Base-by-base conservation (phyloP, 1,140 invertebrate genomes). In the Trissolcus basalis region DNA sequence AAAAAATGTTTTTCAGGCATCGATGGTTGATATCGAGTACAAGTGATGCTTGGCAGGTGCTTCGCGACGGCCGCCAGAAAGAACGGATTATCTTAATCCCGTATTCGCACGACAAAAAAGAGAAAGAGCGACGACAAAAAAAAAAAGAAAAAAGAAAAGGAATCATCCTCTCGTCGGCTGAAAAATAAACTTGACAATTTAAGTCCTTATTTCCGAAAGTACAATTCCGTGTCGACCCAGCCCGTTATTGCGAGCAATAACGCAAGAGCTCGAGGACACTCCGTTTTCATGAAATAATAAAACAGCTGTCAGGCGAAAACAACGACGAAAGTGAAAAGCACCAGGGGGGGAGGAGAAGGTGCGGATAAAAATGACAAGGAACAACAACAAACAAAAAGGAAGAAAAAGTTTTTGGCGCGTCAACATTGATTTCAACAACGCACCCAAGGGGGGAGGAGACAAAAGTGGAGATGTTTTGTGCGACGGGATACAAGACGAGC, bases 381-480 rank as follows among this genome's bases (percentile, higher is more conserved):
- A 27, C 19, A 27, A 1, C 19, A 32, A 50, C 32, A 41, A 14
- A 27, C n/a, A 50, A 9, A 49, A 13, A 12, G 6, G 45, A 33
- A 8, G n/a, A 0, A 12, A 39, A 39, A 27, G 36, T 47, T n/a
- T n/a, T n/a, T n/a, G n/a, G n/a, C 53, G 59, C 58, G 47, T 59
- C 41, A 51, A 33, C 48, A 16, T 67, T 27, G 51, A 33, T 45
- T 75, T 75, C 55, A 33, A 67, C 64, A 64, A 58, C 51, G 82
- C 81, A 85, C 82, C 82, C 83, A 79, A 82, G 76, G 67, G 63
- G 47, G 70, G 73, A 55, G 71, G 59, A 70, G 63, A 83, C 79
- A 81, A 81, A 82, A 83, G 79, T 78, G 74, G 80, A 76, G 79
- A 81, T 76, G 79, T n/a, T n/a, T n/a, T n/a, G n/a, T n/a, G n/a